Conservation (phyloP, 2,113 vertebrate genomes). For the Eonycteris spelaea region DNA sequence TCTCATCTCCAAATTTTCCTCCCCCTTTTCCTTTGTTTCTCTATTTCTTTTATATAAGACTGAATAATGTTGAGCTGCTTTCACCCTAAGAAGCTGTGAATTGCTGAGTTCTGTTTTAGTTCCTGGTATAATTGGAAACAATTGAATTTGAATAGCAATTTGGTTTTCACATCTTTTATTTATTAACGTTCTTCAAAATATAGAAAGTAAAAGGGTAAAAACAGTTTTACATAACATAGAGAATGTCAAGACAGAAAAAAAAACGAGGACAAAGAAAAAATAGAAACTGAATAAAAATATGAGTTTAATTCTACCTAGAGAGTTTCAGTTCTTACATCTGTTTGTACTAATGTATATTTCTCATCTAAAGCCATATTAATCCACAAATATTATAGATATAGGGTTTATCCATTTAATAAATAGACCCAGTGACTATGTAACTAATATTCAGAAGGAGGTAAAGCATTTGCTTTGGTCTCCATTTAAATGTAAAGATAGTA, state of each 20-base stretch:
- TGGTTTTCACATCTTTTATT: constrained; percentile 83
- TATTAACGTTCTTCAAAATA: constrained; percentile 78
- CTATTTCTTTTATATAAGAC: constrained; percentile 69
- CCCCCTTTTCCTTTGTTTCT: constrained; percentile 62
- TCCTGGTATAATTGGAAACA: constrained; percentile 80
- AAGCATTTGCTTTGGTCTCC: constrained; percentile 35
- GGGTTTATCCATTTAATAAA: constrained; percentile 48
- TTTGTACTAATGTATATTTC: constrained; percentile 27
- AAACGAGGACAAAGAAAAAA: constrained; percentile 58
- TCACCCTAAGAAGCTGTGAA: constrained; percentile 76
- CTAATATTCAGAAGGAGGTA: constrained; percentile 7
- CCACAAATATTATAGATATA: constrained; percentile 30
- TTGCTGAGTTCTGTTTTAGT: constrained; percentile 80
- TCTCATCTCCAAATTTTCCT: constrained; percentile 59
- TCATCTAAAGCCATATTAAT: constrained; percentile 25
- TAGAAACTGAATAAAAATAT: constrained; percentile 42
- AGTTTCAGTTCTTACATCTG: constrained; percentile 45
- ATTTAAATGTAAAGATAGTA: constrained; percentile 23
- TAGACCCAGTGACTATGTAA: background rate
- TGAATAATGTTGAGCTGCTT: constrained; percentile 77
- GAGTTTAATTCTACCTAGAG: constrained; percentile 43
- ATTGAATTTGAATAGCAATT: constrained; percentile 83
- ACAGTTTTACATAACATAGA: constrained; percentile 63
- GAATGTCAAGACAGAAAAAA: constrained; percentile 53
- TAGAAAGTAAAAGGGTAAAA: constrained; percentile 66